Conservation (phyloP, 2,888 invertebrate species). For the Spilarctia lutea region DNA sequence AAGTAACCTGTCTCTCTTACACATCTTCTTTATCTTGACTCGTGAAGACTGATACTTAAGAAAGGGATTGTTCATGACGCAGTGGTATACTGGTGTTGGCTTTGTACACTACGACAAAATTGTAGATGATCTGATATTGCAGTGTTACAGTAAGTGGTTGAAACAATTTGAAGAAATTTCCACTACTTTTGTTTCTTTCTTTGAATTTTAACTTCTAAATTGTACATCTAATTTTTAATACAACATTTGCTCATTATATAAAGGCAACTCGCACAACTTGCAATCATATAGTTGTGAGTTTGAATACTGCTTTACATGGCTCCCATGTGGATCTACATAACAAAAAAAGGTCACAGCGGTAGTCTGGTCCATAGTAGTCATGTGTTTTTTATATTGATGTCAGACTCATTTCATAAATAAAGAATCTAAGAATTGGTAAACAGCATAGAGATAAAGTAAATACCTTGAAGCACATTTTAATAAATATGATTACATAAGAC, state of each 20-base stretch:
- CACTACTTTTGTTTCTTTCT: neutral
- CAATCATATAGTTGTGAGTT: neutral
- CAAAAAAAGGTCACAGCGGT: neutral
- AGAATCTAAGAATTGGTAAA: neutral
- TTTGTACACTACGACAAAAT: slow-evolving; percentile 13
- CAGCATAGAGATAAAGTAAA: neutral
- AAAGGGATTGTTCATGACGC: slow-evolving; percentile 2
- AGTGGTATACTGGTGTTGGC: neutral
- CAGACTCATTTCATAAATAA: neutral
- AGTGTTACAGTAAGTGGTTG: neutral
- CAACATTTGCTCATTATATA: neutral
- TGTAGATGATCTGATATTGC: neutral
- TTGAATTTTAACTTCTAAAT: neutral
- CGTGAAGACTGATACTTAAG: neutral
- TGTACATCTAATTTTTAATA: neutral
- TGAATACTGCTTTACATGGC: neutral
- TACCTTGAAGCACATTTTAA: neutral
- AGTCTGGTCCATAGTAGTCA: neutral
- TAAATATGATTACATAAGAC: neutral
- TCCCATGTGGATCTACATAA: neutral
- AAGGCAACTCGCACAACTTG: neutral
- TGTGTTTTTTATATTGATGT: neutral
- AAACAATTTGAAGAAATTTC: neutral
- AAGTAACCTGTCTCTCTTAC: slow-evolving; percentile 15
- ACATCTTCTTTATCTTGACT: slow-evolving; percentile 9